These are phyloP conservation scores for Brachionus angularis DNA, from an alignment of 1,140 invertebrate species.

Conservation along the genomic window DNA sequence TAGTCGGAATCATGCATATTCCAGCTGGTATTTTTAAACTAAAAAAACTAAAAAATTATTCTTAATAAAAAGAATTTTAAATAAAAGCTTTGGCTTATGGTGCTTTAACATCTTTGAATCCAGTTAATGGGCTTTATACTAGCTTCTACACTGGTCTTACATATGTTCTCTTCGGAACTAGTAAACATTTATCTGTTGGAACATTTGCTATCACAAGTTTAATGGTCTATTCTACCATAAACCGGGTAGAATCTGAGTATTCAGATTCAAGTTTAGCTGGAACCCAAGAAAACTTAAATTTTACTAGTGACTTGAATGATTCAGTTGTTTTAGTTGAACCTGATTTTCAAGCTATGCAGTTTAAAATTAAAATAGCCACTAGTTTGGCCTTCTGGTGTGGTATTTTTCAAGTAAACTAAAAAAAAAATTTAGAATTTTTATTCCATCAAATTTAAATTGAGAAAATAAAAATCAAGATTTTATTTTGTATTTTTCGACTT, in stretches of 20 bases:
- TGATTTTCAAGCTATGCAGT: neutral
- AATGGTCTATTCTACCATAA: constrained; percentile 51
- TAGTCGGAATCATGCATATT: constrained; percentile 59
- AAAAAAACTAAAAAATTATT: too few relatives aligned
- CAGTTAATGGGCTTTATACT: constrained; percentile 61
- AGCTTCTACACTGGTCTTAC: constrained; percentile 61
- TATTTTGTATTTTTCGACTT: constrained; percentile 42
- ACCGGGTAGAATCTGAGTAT: constrained; percentile 22
- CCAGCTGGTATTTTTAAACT: too few relatives aligned
- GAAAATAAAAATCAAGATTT: neutral
- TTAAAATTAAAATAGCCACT: constrained; percentile 23
- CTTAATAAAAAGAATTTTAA: neutral
- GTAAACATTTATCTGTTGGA: constrained; percentile 57
- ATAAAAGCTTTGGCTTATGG: constrained; percentile 59
- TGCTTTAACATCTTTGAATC: constrained; percentile 57
- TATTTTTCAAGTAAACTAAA: neutral
- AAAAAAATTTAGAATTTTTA: neutral
- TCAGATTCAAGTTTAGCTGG: neutral
- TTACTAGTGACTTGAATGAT: neutral
- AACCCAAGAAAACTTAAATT: too few relatives aligned
- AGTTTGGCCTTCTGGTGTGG: constrained; percentile 36
- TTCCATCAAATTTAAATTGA: neutral
- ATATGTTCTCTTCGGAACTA: constrained; percentile 57
- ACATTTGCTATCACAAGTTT: constrained; percentile 56
- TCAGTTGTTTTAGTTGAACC: neutral